Evolutionary conservation across 2,888 invertebrate species (phyloP).

Genomic region (Lordiphosa andalusiaca): DNA sequence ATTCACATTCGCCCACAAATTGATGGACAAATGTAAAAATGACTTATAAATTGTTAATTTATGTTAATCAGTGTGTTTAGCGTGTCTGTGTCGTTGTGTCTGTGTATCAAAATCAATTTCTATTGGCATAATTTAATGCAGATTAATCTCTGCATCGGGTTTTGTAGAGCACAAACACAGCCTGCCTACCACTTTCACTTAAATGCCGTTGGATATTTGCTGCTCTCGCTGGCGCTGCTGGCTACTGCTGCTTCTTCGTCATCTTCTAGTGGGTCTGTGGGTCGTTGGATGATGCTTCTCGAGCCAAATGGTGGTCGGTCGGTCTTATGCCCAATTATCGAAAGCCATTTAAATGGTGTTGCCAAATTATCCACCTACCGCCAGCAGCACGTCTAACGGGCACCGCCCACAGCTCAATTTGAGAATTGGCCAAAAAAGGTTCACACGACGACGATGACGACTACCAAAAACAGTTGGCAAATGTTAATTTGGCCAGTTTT

Average conservation of each 20-base stretch:
- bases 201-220: constrained; percentile 13
- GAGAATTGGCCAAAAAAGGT: constrained; percentile 53
- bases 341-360: constrained; percentile 36
- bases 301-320: constrained; percentile 28
- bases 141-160: constrained; percentile 7
- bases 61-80: constrained; percentile 12
- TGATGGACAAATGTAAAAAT: constrained; percentile 8
- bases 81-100: not conserved
- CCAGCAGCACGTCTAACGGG: constrained; percentile 32
- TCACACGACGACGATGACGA: constrained; percentile 23
- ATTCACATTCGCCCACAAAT: constrained; percentile 4
- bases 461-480: constrained; percentile 10
- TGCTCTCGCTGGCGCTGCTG: not conserved
- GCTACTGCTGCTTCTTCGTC: not conserved
- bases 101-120: constrained; percentile 10
- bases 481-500: constrained; percentile 46
- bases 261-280: constrained; percentile 28
- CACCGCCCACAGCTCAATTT: constrained; percentile 45
- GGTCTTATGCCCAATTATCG: constrained; percentile 48
- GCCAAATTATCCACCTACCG: constrained; percentile 50
- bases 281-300: constrained; percentile 30
- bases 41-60: constrained; percentile 9
- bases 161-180: constrained; percentile 10
- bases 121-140: constrained; percentile 8
- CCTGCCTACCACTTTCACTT: constrained; percentile 36